phyloP scores from a whole-genome alignment of 2,113 vertebrate species.

The Chaetodon trifascialis region DNA sequence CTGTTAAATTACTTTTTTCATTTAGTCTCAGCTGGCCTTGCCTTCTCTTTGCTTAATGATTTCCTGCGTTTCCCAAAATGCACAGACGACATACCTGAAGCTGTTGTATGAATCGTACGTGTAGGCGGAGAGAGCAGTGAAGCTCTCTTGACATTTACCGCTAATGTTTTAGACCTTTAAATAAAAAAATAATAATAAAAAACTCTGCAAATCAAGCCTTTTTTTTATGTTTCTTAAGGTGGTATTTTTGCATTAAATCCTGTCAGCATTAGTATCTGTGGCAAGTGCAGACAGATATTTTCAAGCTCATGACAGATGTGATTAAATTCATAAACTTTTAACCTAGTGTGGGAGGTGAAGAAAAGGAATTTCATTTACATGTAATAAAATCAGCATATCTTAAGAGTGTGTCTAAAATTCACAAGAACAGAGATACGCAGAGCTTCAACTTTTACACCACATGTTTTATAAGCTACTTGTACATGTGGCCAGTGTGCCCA shows the following conservation, averaged over 20 bases:
- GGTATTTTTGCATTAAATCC: conserved; percentile 11
- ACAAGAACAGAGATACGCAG: not conserved
- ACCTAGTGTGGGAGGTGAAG: conserved; percentile 19
- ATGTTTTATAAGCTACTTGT: not conserved
- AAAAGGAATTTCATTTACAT: conserved; percentile 21
- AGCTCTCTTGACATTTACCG: not conserved
- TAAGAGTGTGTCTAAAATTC: not conserved
- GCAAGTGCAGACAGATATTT: conserved; percentile 4
- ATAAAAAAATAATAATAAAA: not conserved
- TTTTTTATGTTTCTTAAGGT: not conserved
- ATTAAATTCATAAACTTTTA: conserved; percentile 46
- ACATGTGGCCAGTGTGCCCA: not conserved
- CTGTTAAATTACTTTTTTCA: not conserved
- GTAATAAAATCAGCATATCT: conserved; percentile 32
- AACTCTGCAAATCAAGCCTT: conserved; percentile 3
- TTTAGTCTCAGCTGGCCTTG: conserved; percentile 37
- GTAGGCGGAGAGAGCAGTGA: conserved; percentile 3
- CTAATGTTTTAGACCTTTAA: not conserved
- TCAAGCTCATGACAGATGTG: conserved; percentile 14
- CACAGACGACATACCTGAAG: conserved; percentile 18
- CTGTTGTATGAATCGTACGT: not conserved
- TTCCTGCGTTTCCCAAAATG: conserved; percentile 36
- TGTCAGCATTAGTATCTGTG: conserved; percentile 34
- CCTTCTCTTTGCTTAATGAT: conserved; percentile 25
- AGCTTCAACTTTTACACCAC: not conserved